A percentile compares a stretch with the other conserved stretches of the same genome.
These are phyloP conservation scores for Trachelus tabidus DNA, from an alignment of 2,888 invertebrate genomes.

Conservation along the genomic window DNA sequence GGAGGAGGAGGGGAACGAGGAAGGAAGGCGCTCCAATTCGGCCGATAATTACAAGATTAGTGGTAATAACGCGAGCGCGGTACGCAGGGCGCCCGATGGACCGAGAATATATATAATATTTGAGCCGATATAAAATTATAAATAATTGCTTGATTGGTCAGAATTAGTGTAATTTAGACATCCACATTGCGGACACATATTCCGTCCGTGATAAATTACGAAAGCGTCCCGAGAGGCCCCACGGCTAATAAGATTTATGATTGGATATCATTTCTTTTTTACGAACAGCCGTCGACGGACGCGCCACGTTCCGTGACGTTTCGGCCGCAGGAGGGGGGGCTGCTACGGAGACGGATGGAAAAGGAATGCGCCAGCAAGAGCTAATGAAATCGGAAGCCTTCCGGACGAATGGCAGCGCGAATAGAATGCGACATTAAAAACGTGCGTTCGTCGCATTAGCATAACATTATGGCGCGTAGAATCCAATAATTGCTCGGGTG, in stretches of 20 bases:
- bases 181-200: slow-evolving; percentile 27
- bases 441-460: slow-evolving; percentile 40
- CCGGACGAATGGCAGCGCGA: not conserved
- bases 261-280: slow-evolving; percentile 26
- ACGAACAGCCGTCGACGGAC: not conserved
- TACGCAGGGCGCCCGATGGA: not conserved
- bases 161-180: slow-evolving; percentile 54
- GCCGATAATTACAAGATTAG: slow-evolving; percentile 50
- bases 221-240: slow-evolving; percentile 39
- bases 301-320: not conserved
- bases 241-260: slow-evolving; percentile 43
- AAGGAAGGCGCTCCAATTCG: slow-evolving; percentile 32
- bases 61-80: slow-evolving; percentile 41
- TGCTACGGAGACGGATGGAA: not conserved
- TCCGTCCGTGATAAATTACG: slow-evolving; percentile 49
- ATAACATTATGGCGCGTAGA: slow-evolving; percentile 47
- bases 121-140: slow-evolving; percentile 52
- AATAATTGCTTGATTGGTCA: slow-evolving; percentile 54
- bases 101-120: slow-evolving; percentile 40
- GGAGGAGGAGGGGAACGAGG: not conserved
- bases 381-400: not conserved
- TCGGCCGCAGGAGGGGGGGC: not conserved
- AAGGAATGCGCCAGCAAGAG: not conserved
- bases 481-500: slow-evolving; percentile 56
- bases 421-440: slow-evolving; percentile 1